Evolutionary conservation across 64 coral and sea anemone species (phyloP).

Genomic region (Actinia equina): DNA sequence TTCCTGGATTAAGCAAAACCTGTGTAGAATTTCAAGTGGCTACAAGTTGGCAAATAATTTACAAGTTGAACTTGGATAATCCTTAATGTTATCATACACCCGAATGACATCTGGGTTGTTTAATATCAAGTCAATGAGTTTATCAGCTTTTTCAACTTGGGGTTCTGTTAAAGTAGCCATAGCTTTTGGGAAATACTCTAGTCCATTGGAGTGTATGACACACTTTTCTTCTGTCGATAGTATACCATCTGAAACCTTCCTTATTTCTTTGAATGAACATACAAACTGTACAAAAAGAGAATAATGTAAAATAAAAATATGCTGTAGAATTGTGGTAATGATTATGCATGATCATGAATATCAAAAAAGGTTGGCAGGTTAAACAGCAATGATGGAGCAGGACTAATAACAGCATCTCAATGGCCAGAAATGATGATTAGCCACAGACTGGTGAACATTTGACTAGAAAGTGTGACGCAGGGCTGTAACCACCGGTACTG

Average conservation of each 20-base stretch:
- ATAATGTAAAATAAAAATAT: neutral
- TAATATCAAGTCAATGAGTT: constrained; percentile 77
- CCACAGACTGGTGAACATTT: no score
- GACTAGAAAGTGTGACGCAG: no score
- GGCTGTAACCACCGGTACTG: no score
- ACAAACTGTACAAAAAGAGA: constrained; percentile 5
- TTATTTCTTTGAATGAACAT: constrained; percentile 74
- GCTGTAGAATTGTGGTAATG: no score
- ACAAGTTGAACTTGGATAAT: constrained; percentile 87
- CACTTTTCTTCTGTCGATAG: neutral
- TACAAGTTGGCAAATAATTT: constrained; percentile 54
- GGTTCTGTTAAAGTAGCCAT: constrained; percentile 56
- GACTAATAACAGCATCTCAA: no score
- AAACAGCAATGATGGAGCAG: no score
- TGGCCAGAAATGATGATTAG: no score
- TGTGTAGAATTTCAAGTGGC: neutral
- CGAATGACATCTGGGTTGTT: constrained; percentile 77
- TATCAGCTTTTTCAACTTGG: constrained; percentile 72
- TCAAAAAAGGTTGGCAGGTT: no score
- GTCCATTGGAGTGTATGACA: constrained; percentile 45
- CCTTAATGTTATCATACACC: constrained; percentile 89
- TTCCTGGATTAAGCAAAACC: neutral
- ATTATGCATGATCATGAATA: no score
- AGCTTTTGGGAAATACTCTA: constrained; percentile 84
- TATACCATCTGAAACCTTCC: constrained; percentile 68